Conservation (phyloP, 1,140 invertebrate genomes). For the Drosophila willistoni region DNA sequence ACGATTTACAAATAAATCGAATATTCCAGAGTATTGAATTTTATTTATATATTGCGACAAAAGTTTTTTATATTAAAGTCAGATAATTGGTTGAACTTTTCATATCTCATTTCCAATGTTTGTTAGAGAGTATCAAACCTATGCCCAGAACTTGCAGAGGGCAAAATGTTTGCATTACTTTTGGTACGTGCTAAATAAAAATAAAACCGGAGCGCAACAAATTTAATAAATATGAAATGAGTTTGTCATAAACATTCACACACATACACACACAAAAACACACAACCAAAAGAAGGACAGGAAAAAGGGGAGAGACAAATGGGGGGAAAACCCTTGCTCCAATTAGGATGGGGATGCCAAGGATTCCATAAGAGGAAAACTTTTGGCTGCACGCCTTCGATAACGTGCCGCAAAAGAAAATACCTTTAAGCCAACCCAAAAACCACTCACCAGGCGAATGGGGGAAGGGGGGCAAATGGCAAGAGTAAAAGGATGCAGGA, state of each 20-base stretch:
- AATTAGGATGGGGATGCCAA: constrained; percentile 54
- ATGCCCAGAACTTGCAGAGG: constrained; percentile 25
- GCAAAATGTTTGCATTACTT: constrained; percentile 60
- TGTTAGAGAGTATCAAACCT: constrained; percentile 28
- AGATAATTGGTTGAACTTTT: neutral
- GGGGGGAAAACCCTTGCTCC: constrained; percentile 60
- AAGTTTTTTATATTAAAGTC: neutral
- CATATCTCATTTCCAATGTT: neutral
- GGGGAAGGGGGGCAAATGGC: neutral
- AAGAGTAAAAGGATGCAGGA: constrained; percentile 13
- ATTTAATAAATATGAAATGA: constrained; percentile 81
- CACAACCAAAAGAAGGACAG: neutral
- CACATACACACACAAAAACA: constrained; percentile 13
- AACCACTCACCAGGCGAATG: constrained; percentile 23
- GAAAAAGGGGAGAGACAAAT: neutral
- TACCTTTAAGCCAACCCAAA: constrained; percentile 59
- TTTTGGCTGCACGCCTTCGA: constrained; percentile 57
- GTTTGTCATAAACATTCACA: constrained; percentile 65
- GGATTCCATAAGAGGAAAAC: constrained; percentile 24
- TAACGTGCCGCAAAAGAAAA: constrained; percentile 63
- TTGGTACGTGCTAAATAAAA: constrained; percentile 74
- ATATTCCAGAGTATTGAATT: neutral
- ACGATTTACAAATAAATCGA: too few species aligned
- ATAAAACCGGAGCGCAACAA: constrained; percentile 69
- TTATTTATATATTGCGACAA: neutral